Conservation (phyloP, 2,113 vertebrate species). For the Pristiophorus japonicus region DNA sequence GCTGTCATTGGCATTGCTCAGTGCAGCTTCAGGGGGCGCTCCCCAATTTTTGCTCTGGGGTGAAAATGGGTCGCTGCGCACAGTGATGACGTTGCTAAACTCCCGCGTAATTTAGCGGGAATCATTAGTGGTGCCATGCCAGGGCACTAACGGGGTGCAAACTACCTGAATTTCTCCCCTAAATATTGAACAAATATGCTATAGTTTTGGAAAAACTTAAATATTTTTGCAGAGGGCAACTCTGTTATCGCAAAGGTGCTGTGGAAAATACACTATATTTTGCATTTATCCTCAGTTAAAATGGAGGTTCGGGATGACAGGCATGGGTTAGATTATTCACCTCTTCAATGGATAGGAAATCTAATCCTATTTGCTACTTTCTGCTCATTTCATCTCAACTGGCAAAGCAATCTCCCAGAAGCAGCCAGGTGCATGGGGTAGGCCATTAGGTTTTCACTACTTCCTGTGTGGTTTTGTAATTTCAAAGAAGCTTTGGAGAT, state of each 20-base stretch:
- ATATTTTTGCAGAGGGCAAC: not conserved
- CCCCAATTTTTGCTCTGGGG: too few species aligned
- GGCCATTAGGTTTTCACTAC: not conserved
- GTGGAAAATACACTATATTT: too few species aligned
- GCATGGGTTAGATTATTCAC: not conserved
- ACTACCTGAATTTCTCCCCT: too few species aligned
- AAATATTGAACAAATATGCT: not conserved
- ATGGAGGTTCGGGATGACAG: not conserved
- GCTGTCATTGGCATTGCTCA: too few species aligned
- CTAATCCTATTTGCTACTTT: not conserved
- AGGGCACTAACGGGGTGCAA: too few species aligned
- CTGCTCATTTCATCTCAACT: not conserved
- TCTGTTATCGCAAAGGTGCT: too few species aligned
- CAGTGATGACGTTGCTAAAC: too few species aligned
- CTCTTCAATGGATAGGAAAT: not conserved
- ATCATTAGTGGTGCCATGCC: too few species aligned
- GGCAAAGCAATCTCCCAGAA: not conserved
- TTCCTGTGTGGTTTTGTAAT: not conserved
- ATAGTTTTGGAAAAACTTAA: not conserved
- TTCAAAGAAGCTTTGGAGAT: not conserved
- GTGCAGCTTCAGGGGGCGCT: too few species aligned
- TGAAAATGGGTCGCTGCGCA: too few species aligned
- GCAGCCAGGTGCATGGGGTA: not conserved
- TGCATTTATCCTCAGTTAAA: not conserved
- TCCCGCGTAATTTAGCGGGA: too few species aligned